phyloP scores from a whole-genome alignment of 2,797 vertebrate genomes.

The Hypotaenidia okinawae region DNA sequence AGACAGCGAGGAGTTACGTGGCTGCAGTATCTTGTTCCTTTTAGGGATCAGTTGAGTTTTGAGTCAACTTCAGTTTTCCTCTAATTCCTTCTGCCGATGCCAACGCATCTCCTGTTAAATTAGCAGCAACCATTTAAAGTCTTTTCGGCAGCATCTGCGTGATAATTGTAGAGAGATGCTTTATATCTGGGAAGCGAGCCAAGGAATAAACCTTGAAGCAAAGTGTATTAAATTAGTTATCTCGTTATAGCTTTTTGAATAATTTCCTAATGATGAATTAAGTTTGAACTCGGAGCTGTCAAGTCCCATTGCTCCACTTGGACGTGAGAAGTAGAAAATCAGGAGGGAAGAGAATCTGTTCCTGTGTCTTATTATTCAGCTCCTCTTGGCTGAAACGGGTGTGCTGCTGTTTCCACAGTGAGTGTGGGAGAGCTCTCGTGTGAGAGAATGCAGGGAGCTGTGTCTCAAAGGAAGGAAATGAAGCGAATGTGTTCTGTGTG shows the following conservation, averaged over 20 bases:
- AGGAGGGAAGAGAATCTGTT: constrained; percentile 28
- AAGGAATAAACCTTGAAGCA: constrained; percentile 81
- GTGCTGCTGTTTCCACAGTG: neutral
- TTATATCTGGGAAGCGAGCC: constrained; percentile 78
- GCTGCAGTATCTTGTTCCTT: neutral
- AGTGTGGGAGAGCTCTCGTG: neutral
- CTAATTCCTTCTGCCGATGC: constrained; percentile 46
- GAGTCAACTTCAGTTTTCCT: constrained; percentile 38
- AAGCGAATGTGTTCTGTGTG: neutral
- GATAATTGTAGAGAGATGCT: constrained; percentile 75
- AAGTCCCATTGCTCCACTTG: constrained; percentile 64
- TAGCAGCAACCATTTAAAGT: constrained; percentile 74
- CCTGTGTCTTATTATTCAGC: neutral
- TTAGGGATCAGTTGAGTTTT: constrained; percentile 31
- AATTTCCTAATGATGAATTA: constrained; percentile 76
- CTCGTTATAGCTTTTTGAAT: constrained; percentile 78
- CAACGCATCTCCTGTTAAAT: constrained; percentile 72
- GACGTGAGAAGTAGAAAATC: constrained; percentile 63
- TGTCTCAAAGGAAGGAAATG: constrained; percentile 10
- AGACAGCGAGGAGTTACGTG: neutral
- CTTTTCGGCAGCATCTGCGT: constrained; percentile 76
- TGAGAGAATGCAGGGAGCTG: neutral
- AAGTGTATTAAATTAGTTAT: constrained; percentile 81
- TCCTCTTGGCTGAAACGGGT: neutral
- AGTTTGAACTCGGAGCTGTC: constrained; percentile 72